Evolutionary conservation across 2,888 invertebrate species (phyloP).

Genomic region (Brenthis hecate): DNA sequence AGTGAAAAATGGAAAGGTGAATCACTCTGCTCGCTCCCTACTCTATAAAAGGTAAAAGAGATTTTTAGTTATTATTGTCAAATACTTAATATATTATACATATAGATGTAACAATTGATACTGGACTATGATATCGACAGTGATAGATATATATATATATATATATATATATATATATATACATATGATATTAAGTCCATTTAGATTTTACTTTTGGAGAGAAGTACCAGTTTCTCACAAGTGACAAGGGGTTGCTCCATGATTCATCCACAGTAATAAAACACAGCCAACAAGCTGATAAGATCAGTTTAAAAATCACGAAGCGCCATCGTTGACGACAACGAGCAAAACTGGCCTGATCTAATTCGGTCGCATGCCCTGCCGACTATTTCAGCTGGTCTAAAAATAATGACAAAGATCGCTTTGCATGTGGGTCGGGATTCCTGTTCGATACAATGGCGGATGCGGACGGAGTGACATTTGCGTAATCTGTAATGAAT

Average conservation of each 20-base stretch:
- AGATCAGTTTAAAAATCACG: constrained; percentile 31
- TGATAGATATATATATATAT: too few relatives aligned
- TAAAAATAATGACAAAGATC: constrained; percentile 64
- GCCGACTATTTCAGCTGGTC: constrained; percentile 71
- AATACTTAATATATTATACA: too few relatives aligned
- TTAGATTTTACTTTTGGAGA: background rate
- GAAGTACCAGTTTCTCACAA: background rate
- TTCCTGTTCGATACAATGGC: constrained; percentile 51
- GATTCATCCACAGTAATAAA: constrained; percentile 31
- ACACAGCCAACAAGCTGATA: constrained; percentile 31
- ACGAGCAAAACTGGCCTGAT: constrained; percentile 42
- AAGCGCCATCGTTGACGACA: constrained; percentile 47
- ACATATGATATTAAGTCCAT: too few relatives aligned
- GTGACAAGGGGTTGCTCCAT: constrained; percentile 25
- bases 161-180: too few relatives aligned
- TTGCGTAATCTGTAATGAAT: constrained; percentile 41
- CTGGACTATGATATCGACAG: too few relatives aligned
- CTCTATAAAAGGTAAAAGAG: too few relatives aligned
- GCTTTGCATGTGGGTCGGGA: constrained; percentile 67
- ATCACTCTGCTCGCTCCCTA: too few relatives aligned
- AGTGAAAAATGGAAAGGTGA: too few relatives aligned
- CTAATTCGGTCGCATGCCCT: constrained; percentile 66
- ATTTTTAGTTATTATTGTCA: too few relatives aligned
- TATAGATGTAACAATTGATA: too few relatives aligned
- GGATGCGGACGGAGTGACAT: constrained; percentile 42